phyloP scores from a whole-genome alignment of 2,797 vertebrate species.

The Sparus aurata region DNA sequence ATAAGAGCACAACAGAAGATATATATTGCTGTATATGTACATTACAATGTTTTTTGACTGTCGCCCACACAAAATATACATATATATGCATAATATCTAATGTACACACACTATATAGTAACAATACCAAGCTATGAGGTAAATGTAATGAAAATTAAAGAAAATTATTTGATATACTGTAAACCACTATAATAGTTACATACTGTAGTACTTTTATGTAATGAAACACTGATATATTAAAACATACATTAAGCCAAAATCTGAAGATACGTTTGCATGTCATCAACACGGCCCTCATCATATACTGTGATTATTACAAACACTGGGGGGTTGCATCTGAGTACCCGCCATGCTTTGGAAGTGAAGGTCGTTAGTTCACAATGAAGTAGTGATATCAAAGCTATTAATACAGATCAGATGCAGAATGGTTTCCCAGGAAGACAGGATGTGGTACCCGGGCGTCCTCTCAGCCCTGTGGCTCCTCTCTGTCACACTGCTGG shows the following conservation, averaged over 20 bases:
- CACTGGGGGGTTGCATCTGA: conserved; percentile 20
- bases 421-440: conserved; percentile 29
- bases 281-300: neutral
- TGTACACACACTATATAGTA: neutral
- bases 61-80: no score
- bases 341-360: conserved; percentile 36
- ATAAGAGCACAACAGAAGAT: no score
- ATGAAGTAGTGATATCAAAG: conserved; percentile 57
- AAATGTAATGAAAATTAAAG: neutral
- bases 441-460: conserved; percentile 59
- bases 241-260: neutral
- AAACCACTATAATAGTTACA: neutral
- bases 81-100: neutral
- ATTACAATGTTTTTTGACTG: neutral
- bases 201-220: neutral
- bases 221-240: neutral
- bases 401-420: conserved; percentile 67
- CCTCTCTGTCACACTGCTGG: conserved; percentile 44
- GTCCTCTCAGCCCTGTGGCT: conserved; percentile 32
- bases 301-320: neutral
- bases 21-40: neutral
- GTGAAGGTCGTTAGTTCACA: conserved; percentile 41
- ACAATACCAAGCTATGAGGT: neutral
- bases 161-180: neutral
- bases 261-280: neutral